Percentiles rank a stretch among this genome's conserved stretches.
These are phyloP conservation scores for Nebria brevicollis DNA, from an alignment of 2,888 invertebrate species.

Conservation along the genomic window DNA sequence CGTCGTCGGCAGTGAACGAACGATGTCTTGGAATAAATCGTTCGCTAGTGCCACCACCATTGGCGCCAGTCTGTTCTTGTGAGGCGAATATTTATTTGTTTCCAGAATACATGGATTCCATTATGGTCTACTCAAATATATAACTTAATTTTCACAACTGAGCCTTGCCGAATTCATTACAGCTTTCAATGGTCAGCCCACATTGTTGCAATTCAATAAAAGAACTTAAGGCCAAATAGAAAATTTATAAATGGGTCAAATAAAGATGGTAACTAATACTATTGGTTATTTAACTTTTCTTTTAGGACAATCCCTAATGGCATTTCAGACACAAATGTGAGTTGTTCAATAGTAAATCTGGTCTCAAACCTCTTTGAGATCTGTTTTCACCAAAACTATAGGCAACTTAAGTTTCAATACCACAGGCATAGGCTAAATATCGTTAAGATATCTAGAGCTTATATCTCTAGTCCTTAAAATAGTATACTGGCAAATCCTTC, in stretches of 20 bases:
- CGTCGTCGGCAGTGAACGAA: neutral
- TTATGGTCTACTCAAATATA: neutral
- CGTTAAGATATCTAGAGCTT: neutral
- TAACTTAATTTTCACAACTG: constrained; percentile 1
- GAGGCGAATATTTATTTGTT: neutral
- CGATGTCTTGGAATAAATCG: neutral
- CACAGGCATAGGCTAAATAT: neutral
- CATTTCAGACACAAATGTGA: no score
- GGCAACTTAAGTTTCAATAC: no score
- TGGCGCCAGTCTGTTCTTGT: neutral
- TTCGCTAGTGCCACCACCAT: neutral
- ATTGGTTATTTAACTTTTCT: no score
- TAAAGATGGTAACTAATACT: no score
- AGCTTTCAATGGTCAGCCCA: neutral
- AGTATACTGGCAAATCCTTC: neutral
- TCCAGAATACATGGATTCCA: neutral
- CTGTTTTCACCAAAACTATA: no score
- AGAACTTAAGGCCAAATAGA: no score
- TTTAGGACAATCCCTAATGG: no score
- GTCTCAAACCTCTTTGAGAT: no score
- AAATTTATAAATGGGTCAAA: no score
- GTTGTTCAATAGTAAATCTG: no score
- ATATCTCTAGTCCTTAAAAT: neutral
- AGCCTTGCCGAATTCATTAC: neutral
- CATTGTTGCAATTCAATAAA: no score